phyloP scores from a whole-genome alignment of 2,888 invertebrate genomes.

The Stenodera caucasica region DNA sequence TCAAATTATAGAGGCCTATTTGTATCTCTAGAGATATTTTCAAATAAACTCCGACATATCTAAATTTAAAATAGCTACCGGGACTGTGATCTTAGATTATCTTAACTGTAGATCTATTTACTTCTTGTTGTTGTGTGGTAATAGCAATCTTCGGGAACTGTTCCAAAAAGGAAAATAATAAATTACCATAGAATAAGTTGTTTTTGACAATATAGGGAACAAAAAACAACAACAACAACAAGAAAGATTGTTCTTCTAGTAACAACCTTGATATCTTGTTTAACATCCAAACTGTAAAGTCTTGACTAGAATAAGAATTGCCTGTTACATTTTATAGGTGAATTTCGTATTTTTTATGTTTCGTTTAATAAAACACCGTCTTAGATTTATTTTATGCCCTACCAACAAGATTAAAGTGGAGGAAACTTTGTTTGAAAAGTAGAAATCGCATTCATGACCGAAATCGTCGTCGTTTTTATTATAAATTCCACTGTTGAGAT shows the following conservation, averaged over 20 bases:
- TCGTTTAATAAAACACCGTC: neutral
- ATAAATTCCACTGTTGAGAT: neutral
- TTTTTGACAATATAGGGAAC: neutral
- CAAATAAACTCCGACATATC: slow-evolving; percentile 2
- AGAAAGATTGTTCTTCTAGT: neutral
- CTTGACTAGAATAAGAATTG: slow-evolving; percentile 1
- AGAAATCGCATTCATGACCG: neutral
- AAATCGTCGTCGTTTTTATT: no score
- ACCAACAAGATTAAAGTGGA: neutral
- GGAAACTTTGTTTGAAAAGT: no score
- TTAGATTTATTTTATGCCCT: neutral
- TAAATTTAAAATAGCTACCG: slow-evolving; percentile 5
- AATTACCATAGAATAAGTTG: slow-evolving; percentile 4
- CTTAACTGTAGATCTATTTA: neutral
- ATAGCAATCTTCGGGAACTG: slow-evolving; percentile 5
- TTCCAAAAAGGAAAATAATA: neutral
- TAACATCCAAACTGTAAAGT: neutral
- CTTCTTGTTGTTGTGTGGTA: neutral
- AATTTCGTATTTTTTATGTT: neutral
- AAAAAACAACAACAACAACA: neutral
- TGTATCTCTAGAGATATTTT: neutral
- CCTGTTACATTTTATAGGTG: slow-evolving; percentile 4
- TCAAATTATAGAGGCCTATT: neutral
- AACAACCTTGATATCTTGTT: neutral
- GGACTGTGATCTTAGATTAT: slow-evolving; percentile 7